Evolutionary conservation across 2,797 vertebrate genomes (phyloP).

Genomic region (Aulostomus chinensis): DNA sequence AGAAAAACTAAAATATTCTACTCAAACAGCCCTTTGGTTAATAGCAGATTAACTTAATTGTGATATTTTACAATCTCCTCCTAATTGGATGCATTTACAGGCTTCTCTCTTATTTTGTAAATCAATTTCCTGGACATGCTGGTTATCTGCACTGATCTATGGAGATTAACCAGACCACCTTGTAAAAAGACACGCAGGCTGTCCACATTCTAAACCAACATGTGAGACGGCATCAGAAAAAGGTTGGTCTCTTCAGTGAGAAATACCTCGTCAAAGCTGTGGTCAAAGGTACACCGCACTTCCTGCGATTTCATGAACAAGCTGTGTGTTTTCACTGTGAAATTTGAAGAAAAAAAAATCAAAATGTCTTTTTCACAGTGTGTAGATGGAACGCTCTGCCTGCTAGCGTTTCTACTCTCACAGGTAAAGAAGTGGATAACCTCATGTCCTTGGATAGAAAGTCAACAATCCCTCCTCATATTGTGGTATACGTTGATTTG

Average conservation of each 20-base stretch:
- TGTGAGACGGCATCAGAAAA: too few species aligned
- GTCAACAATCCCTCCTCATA: constrained; percentile 4
- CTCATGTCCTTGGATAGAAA: constrained; percentile 15
- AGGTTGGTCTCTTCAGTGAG: neutral
- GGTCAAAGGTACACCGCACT: neutral
- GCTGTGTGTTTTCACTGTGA: neutral
- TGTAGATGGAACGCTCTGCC: neutral
- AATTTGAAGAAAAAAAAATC: constrained; percentile 5
- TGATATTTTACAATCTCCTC: too few species aligned
- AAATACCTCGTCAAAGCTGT: neutral
- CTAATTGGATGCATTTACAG: too few species aligned
- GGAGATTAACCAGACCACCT: too few species aligned
- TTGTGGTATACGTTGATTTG: neutral
- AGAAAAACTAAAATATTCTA: too few species aligned
- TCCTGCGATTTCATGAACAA: neutral
- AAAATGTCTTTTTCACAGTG: neutral
- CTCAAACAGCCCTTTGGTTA: too few species aligned
- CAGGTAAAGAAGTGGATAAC: constrained; percentile 7
- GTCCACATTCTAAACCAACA: too few species aligned
- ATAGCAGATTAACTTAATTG: too few species aligned
- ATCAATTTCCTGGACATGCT: too few species aligned
- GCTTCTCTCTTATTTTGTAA: too few species aligned
- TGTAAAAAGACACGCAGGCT: too few species aligned
- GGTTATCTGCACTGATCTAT: too few species aligned
- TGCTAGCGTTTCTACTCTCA: neutral